Evolutionary conservation across 2,888 invertebrate species (phyloP), one percentile per base, ranked within the genome.

Genomic region (Scaptomyza flava): DNA sequence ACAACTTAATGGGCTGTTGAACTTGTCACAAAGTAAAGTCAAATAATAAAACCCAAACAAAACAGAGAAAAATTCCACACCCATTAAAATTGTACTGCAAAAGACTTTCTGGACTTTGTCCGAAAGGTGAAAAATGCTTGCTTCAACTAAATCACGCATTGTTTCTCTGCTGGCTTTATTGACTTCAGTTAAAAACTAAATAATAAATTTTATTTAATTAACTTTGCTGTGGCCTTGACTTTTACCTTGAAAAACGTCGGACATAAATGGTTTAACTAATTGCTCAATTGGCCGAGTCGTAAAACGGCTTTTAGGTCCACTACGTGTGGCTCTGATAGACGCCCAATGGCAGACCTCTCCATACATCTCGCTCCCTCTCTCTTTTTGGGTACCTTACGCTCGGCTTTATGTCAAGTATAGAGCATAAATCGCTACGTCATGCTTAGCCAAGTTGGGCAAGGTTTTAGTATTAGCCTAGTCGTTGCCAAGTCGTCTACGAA

Each of bases 401-500:
- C 34, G 60, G 66, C 47, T 60, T 60, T 69, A 68, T 66, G 68
- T 71, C 67, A 59, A 48, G 53, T 53, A 59, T 71, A 69, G 67
- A 64, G 62, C 63, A 68, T 34, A 64, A 58, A 45, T 27, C 57
- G 85, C 82, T 64, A 68, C 82, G 86, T 81, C 85, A 85, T 71
- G 72, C 42, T 42, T 9, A 11, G 42, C 34, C 63, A 66, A 47
- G 59, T 56, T 69, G 65, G 51, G 58, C 50, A 53, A 42, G 52
- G 27, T 59, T 72, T 77, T 77, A 17, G 17, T 17, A 56, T 65
- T 63, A 61, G 54, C 79, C 76, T 71, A 75, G 70, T 75, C 85
- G 82, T 82, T 82, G 80, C 85, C 85, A 75, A 75, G 82, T 62
- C 81, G 79, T 79, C 84, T 79, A 51, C 72, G 61, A 53, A 31